Base-by-base conservation (phyloP, 2,888 invertebrate species). In the Campaea margaritaria region DNA sequence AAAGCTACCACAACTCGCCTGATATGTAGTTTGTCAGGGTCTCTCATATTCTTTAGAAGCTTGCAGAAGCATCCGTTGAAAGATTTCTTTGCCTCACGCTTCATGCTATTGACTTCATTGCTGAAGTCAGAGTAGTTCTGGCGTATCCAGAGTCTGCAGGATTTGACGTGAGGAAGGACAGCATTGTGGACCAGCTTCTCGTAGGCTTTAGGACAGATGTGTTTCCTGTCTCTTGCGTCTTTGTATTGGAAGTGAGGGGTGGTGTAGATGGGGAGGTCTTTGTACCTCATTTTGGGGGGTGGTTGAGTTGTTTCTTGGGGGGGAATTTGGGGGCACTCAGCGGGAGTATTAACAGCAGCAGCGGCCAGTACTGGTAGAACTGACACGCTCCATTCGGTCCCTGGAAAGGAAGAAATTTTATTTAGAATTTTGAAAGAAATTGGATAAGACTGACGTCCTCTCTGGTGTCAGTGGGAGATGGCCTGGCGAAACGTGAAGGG, bases 261-360 rank as follows among this genome's bases (percentile, higher is more conserved):
- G 46, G 74, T 56, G 69, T 89, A 87, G 0, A 88, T 14, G 0
- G 89, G 84, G 0, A 91, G 63, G 2, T 90, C 89, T 54, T 74
- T 77, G 50, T 81, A 86, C 57, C 75, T 86, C 87, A 88, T 88
- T 2, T 74, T 73, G 0, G 87, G 83, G 0, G 89, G 89, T 51
- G 64, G 82, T 36, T 72, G 54, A 0, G 85, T 85, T 2, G 68
- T 38, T 1, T 31, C 31, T 31, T 21, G 2, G 21, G 21, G 21
- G 21, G 31, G 2, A n/a, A n/a, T n/a, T n/a, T n/a, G n/a, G 31
- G 7, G 31, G 9, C 10, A 7, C 1, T 31, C 31, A 9, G 8
- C 10, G 4, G 27, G 27, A 31, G 73, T 74, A 0, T 68, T 52
- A 0, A 56, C 60, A 0, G 61, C 41, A 0, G 69, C 69, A 0